Evolutionary conservation across 2,888 invertebrate species (phyloP).

Genomic region (Malacosoma neustria): DNA sequence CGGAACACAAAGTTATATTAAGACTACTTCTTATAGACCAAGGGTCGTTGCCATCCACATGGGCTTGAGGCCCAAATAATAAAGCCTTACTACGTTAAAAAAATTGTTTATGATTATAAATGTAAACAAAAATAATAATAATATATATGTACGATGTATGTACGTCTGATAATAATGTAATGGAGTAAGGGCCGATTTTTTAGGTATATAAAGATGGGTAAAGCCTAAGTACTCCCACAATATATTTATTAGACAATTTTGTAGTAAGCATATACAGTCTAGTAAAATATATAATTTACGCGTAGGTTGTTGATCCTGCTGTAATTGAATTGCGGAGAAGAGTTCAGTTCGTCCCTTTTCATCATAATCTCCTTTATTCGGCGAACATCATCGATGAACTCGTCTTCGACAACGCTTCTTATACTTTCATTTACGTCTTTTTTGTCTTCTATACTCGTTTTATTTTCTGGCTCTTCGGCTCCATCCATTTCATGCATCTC

Average conservation of each 20-base stretch:
- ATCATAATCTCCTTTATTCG: conserved; percentile 46
- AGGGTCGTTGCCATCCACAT: too few species aligned
- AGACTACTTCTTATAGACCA: too few species aligned
- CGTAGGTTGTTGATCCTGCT: conserved; percentile 27
- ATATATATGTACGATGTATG: too few species aligned
- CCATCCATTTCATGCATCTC: not conserved
- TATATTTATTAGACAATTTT: too few species aligned
- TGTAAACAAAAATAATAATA: too few species aligned
- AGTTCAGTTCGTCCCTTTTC: conserved; percentile 47
- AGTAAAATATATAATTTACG: conserved; percentile 1
- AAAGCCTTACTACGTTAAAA: too few species aligned
- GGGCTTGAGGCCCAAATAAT: too few species aligned
- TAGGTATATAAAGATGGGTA: too few species aligned
- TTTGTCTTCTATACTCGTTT: conserved; percentile 12
- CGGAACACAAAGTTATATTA: too few species aligned
- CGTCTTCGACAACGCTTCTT: conserved; percentile 27
- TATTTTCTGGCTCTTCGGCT: not conserved
- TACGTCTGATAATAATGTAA: not conserved
- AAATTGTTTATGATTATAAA: too few species aligned
- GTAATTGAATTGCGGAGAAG: conserved; percentile 55
- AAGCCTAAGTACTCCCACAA: too few species aligned
- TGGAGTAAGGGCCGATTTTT: not conserved
- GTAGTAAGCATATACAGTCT: too few species aligned
- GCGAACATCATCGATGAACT: conserved; percentile 29
- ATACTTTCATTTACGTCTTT: conserved; percentile 23